Conservation (phyloP, 2,888 invertebrate species). For the Tetheella fluctuosa region DNA sequence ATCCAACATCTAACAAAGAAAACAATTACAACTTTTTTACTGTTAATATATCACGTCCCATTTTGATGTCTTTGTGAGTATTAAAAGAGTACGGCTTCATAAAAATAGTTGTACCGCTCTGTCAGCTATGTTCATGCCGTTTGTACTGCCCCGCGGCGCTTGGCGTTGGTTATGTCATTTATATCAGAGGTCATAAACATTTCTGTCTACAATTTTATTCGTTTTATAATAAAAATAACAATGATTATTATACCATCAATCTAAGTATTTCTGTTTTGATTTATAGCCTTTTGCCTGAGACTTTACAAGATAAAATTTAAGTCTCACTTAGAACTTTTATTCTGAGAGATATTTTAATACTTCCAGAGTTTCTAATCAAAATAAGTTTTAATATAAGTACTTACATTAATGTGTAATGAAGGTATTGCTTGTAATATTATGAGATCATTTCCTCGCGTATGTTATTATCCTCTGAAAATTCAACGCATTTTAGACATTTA, state of each 20-base stretch:
- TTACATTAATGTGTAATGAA: not conserved
- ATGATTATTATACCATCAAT: no score
- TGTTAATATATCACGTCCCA: constrained; percentile 50
- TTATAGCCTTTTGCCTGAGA: no score
- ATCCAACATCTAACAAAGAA: constrained; percentile 51
- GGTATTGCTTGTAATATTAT: not conserved
- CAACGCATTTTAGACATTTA: constrained; percentile 22
- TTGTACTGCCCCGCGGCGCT: not conserved
- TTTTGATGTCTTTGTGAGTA: constrained; percentile 39
- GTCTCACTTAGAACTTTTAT: no score
- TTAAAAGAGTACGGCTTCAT: constrained; percentile 16
- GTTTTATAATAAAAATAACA: no score
- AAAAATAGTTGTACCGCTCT: constrained; percentile 7
- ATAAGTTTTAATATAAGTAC: not conserved
- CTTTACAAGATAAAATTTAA: no score
- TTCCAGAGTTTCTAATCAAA: not conserved
- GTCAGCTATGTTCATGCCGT: not conserved
- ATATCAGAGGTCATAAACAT: not conserved
- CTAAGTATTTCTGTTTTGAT: no score
- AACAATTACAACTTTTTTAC: constrained; percentile 65
- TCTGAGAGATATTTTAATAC: no score
- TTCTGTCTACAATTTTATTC: no score
- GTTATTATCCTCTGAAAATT: constrained; percentile 15
- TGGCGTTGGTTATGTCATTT: not conserved
- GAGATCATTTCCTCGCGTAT: not conserved